These are phyloP conservation scores for Neodon shergylaensis DNA, from an alignment of 2,113 vertebrate genomes.

Conservation along the genomic window DNA sequence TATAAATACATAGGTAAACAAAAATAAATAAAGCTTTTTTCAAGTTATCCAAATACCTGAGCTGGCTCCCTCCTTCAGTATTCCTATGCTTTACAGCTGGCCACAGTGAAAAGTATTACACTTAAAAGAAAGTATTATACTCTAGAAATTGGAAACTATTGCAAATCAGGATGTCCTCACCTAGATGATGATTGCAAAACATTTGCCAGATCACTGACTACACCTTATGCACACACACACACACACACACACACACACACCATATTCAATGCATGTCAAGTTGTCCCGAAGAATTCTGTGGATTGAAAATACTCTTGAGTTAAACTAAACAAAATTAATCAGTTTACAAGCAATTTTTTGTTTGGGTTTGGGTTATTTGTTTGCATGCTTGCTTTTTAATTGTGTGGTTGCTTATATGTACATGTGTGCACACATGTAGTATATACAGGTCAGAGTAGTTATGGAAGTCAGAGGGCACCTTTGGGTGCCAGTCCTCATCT, in stretches of 20 bases:
- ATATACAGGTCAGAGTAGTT: not conserved
- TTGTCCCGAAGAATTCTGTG: constrained; percentile 14
- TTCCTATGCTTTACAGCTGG: not conserved
- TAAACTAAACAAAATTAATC: constrained; percentile 22
- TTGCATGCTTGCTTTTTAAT: not conserved
- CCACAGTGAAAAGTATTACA: not conserved
- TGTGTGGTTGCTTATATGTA: not conserved
- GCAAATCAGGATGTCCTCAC: not conserved
- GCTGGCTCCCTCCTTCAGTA: not conserved
- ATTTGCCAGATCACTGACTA: not conserved
- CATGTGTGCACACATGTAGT: not conserved
- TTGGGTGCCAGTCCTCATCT: not conserved
- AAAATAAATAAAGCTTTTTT: not conserved
- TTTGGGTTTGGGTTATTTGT: not conserved
- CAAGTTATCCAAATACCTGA: not conserved
- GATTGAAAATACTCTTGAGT: constrained; percentile 11
- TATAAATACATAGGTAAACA: not conserved
- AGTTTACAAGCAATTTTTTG: not conserved
- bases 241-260: not conserved
- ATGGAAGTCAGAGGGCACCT: not conserved
- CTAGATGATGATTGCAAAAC: constrained; percentile 10
- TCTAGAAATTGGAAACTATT: not conserved
- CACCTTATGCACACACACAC: not conserved
- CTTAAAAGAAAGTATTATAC: not conserved
- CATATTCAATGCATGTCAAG: not conserved